Conservation (phyloP, 2,797 vertebrate species). For the Psittacula echo region DNA sequence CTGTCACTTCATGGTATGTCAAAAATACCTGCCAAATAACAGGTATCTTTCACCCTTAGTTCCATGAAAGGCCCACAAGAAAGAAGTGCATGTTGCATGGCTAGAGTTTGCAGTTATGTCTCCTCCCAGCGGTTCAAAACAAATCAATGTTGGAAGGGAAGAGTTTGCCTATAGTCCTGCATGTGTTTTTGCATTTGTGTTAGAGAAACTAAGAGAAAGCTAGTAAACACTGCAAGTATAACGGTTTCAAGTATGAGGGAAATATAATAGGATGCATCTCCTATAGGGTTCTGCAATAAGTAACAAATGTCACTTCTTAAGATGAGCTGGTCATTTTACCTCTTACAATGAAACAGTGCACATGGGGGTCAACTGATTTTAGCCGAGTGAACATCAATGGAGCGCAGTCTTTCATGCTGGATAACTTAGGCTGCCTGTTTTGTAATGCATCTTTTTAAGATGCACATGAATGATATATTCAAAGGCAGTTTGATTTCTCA, state of each 20-base stretch:
- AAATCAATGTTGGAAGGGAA: neutral
- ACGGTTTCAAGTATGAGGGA: neutral
- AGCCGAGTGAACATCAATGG: accelerated
- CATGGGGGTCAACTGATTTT: neutral
- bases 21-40: neutral
- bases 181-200: neutral
- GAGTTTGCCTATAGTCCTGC: neutral
- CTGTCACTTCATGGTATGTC: neutral
- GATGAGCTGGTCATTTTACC: neutral
- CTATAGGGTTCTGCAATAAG: neutral
- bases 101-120: neutral
- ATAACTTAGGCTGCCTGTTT: neutral
- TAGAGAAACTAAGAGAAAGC: neutral
- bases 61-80: neutral
- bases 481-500: neutral
- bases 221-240: neutral
- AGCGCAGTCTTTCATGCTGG: neutral
- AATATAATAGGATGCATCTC: neutral
- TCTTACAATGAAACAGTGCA: neutral
- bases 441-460: neutral
- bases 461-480: neutral
- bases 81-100: neutral
- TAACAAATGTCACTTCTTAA: neutral
- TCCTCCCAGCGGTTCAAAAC: neutral
- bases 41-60: neutral